These are phyloP conservation scores for Apocrypta bakeri DNA, from an alignment of 1,140 invertebrate species.

Conservation along the genomic window DNA sequence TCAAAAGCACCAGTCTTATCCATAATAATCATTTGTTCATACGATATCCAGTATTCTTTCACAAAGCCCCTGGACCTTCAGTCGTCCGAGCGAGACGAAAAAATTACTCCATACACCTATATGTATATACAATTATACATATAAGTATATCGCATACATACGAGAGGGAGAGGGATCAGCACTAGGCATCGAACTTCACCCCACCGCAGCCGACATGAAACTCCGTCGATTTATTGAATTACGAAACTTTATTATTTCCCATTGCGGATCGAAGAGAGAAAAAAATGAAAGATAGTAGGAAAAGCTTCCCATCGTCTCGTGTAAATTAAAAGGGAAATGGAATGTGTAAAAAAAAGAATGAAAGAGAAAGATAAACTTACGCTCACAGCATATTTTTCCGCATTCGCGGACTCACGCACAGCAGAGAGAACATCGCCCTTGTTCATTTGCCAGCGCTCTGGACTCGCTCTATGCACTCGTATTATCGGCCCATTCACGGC, in stretches of 20 bases:
- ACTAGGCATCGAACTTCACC: neutral
- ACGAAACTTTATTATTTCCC: conserved; percentile 43
- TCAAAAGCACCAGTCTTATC: neutral
- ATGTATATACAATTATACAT: too few species aligned
- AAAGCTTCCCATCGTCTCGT: conserved; percentile 16
- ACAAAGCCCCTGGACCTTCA: neutral
- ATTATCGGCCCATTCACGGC: conserved; percentile 46
- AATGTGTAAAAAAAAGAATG: neutral
- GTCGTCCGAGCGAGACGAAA: neutral
- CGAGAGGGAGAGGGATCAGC: too few species aligned
- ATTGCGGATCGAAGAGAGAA: neutral
- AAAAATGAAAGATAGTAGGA: neutral
- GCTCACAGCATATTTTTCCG: conserved; percentile 18
- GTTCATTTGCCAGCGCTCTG: neutral
- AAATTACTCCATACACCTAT: conserved; percentile 46
- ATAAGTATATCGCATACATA: too few species aligned
- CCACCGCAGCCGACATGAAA: conserved; percentile 19
- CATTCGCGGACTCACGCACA: conserved; percentile 25
- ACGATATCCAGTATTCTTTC: neutral
- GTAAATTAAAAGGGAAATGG: neutral
- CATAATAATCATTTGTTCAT: neutral
- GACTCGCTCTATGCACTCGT: neutral
- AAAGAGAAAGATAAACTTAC: neutral
- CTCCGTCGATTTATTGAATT: conserved; percentile 49
- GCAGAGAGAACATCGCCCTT: neutral